Base-by-base conservation (phyloP, 2,113 vertebrate genomes). In the Lasiurus cinereus region DNA sequence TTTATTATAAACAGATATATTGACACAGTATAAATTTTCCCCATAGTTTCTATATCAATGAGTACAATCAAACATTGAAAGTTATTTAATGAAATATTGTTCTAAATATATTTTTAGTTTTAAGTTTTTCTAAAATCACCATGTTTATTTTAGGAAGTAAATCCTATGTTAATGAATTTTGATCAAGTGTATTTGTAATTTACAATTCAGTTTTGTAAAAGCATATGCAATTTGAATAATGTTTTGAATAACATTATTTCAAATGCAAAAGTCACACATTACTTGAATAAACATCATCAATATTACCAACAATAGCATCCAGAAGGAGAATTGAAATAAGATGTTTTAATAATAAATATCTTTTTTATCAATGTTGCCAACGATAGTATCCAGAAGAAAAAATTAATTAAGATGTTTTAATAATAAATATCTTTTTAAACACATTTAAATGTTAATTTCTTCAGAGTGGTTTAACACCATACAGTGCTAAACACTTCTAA, bases 71-170 rank as follows among this genome's bases (percentile, higher is more conserved):
- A 66, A 6, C 22, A 0, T 13, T 52, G 24, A 39, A 59, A 50
- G 0, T 11, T 85, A 31, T 76, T 79, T 52, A 43, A 73, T 59
- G 64, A 33, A 74, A 33, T 70, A 43, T 8, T 85, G 4, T 87
- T 93, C n/a, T 91, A 87, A 94, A 83, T 93, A 92, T 15, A 80
- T 70, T 85, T 90, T 29, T 74, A 50, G 5, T 39, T 70, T 16
- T 13, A 46, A 52, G 9, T n/a, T 67, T 78, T 54, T 94, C 14
- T 54, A 69, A 93, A 95, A 54, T 36, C 13, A 85, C 72, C 48
- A 29, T 0, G 77, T 54, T 52, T 59, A 86, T 76, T 79, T 80
- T 77, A 33, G 36, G 78, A 84, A 59, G 27, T 67, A 54, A 94
- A 52, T 66, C 8, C 8, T 39, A 82, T 52, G 8, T 27, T 83